Evolutionary conservation across 2,888 invertebrate species (phyloP).

Genomic region (Parascotia fuliginaria): DNA sequence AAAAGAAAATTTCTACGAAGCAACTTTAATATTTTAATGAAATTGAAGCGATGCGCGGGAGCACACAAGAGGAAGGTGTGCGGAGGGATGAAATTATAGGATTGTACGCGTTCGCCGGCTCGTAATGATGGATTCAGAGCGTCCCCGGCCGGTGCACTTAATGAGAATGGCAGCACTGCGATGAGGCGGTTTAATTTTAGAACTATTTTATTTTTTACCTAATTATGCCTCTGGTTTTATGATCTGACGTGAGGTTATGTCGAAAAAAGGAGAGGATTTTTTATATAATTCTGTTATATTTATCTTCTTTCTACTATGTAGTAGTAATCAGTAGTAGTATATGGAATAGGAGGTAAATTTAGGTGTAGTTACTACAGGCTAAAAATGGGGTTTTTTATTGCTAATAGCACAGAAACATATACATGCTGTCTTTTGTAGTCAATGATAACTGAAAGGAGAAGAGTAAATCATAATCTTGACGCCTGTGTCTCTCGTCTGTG

Average conservation of each 20-base stretch:
- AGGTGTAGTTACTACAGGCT: too few relatives aligned
- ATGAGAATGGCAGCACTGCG: slow-evolving; percentile 78
- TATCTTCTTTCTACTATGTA: too few relatives aligned
- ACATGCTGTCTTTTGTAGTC: too few relatives aligned
- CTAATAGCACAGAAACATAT: too few relatives aligned
- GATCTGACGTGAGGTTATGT: neutral
- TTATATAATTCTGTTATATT: too few relatives aligned
- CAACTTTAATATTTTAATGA: slow-evolving; percentile 76
- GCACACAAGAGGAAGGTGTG: slow-evolving; percentile 44
- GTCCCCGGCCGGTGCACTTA: slow-evolving; percentile 58
- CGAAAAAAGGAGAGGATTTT: too few relatives aligned
- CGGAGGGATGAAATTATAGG: slow-evolving; percentile 76
- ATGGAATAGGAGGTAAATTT: too few relatives aligned
- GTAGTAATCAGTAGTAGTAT: too few relatives aligned
- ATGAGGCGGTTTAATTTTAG: slow-evolving; percentile 48
- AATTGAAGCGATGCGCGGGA: slow-evolving; percentile 50
- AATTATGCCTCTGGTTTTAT: slow-evolving; percentile 28
- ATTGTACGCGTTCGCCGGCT: slow-evolving; percentile 66
- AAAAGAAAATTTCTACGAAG: slow-evolving; percentile 65
- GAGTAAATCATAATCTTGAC: too few relatives aligned
- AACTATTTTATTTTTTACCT: slow-evolving; percentile 42
- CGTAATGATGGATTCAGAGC: slow-evolving; percentile 78
- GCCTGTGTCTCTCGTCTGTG: too few relatives aligned
- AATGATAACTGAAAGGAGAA: too few relatives aligned
- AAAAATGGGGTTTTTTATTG: too few relatives aligned